Conservation (phyloP, 2,797 vertebrate genomes). For the Spinibarbus caldwelli region DNA sequence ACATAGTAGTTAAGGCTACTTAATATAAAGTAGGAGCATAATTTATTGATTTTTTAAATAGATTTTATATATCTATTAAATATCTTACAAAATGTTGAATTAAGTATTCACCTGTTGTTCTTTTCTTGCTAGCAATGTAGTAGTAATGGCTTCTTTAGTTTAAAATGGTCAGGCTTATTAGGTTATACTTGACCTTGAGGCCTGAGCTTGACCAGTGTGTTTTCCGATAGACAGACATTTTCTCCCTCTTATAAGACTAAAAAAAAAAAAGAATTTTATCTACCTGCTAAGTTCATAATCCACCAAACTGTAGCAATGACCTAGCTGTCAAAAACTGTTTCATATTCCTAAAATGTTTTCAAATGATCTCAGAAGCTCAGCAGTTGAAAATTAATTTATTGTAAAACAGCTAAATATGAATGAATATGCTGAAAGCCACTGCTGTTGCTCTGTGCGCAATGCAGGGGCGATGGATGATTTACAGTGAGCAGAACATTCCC, state of each 20-base stretch:
- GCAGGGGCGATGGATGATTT: slow-evolving; percentile 18
- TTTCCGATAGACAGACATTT: background rate
- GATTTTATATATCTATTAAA: background rate
- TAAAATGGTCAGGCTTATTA: background rate
- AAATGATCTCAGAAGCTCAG: background rate
- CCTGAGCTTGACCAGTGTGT: background rate
- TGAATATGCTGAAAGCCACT: background rate
- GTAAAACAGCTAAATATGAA: background rate
- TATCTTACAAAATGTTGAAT: background rate
- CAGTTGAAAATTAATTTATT: background rate
- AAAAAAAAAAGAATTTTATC: background rate
- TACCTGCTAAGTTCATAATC: background rate
- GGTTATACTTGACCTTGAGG: background rate
- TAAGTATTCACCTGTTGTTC: no score
- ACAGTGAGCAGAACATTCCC: slow-evolving; percentile 31
- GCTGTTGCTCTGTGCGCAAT: background rate
- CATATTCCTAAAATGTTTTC: background rate
- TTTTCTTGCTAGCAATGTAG: no score
- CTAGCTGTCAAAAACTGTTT: background rate
- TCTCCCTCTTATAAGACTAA: background rate
- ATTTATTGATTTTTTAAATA: no score
- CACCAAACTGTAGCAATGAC: background rate
- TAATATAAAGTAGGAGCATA: no score
- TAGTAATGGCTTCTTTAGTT: background rate
- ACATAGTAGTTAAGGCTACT: no score